These are phyloP conservation scores for Xiphorhynchus elegans DNA, from an alignment of 2,113 vertebrate species.

Conservation along the genomic window DNA sequence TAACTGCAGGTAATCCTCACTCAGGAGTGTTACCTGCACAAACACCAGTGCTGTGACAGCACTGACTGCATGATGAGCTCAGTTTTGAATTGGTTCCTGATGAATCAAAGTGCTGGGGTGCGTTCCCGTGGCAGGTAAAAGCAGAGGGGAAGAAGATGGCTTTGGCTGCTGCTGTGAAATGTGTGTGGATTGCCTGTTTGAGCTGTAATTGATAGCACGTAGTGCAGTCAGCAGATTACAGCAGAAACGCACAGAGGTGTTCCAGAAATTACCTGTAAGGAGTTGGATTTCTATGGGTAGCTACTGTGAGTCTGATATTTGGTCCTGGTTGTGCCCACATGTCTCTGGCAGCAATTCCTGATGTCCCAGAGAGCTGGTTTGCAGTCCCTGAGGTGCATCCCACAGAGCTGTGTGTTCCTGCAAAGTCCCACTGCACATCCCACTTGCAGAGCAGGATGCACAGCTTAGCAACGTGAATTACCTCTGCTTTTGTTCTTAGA, in stretches of 20 bases:
- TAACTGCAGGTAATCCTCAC: constrained; percentile 49
- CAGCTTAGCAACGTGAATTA: neutral
- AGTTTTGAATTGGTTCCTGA: constrained; percentile 20
- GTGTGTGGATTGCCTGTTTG: neutral
- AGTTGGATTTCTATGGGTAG: neutral
- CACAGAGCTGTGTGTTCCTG: neutral
- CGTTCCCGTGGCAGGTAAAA: neutral
- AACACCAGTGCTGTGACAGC: neutral
- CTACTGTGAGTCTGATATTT: fast-evolving
- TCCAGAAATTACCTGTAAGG: neutral
- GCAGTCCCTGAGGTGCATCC: fast-evolving
- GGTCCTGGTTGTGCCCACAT: neutral
- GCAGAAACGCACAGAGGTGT: neutral
- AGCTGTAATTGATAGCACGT: neutral
- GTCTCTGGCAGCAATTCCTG: neutral
- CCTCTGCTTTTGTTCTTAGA: neutral
- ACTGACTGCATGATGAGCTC: constrained; percentile 14
- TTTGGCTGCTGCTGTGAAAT: neutral
- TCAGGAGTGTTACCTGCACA: constrained; percentile 14
- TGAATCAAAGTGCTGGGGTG: neutral
- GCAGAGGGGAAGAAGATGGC: neutral
- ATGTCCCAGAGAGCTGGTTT: neutral
- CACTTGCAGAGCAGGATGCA: neutral
- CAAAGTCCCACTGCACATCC: fast-evolving
- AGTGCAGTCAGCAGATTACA: neutral